Evolutionary conservation across 2,797 vertebrate species (phyloP), one percentile per base, ranked within the genome.

Genomic region (Silurus lanzhouensis): DNA sequence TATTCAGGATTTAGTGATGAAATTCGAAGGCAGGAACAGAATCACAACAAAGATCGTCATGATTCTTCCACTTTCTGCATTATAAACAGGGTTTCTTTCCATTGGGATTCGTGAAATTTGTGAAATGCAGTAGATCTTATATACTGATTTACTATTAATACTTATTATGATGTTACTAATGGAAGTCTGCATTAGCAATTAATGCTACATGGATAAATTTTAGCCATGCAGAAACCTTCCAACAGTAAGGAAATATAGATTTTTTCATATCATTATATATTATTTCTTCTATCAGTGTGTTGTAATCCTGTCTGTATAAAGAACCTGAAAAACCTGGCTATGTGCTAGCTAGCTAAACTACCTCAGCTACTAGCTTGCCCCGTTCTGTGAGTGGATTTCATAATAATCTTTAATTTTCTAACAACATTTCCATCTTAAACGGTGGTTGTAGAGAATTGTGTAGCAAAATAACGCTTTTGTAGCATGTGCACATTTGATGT

Each of bases 11-110:
- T 61, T 61, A 78, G 17, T 44, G 57, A 38, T 38, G 75, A 17
- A 77, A 75, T 75, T 75, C 17, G n/a, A 52, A 25, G n/a, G 71
- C 48, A 75, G 71, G 46, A 75, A 75, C 12, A 52, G 44, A 74
- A 58, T 76, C n/a, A 9, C 1, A 1, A 55, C 52, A 57, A 76
- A 5, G 15, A 77, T 46, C 20, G n/a, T 46, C 3, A 6, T 8
- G 14, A 20, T 46, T 44, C 22, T 63, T 63, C 44, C 13, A 13
- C 57, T 31, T 77, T 55, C 48, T 57, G n/a, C 52, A 48, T 48
- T 22, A 38, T 38, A 44, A 20, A 20, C 17, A 15, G 20, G 58
- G 15, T 60, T 60, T 60, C 17, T 19, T 1, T 60, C 58, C 19
- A 17, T 60, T 1, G 20, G 17, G 58, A 60, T 17, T 6, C 20